Base-by-base conservation (phyloP, 2,113 vertebrate species). In the Poeciliopsis turrubarensis region DNA sequence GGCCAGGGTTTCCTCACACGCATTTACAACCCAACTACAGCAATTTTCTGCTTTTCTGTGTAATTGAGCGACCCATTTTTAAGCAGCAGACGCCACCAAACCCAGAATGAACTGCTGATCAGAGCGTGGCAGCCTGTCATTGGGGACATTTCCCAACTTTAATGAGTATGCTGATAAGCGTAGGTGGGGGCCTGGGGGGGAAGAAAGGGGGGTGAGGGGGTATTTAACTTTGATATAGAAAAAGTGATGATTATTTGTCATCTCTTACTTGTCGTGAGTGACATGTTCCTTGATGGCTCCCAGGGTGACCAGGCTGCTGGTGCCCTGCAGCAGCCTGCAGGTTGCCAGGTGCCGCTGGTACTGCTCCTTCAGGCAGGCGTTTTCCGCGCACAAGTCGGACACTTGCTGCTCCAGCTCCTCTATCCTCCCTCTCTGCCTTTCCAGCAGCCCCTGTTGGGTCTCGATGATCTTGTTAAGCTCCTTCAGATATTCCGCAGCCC, bases 371-470 rank as follows among this genome's bases (percentile, higher is more conserved):
- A 97, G 93, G 39, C 94, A 87, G 81, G 73, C 94, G 66, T 97
- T 97, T 89, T 97, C 95, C 39, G 91, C 79, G 87, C 95, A 95
- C 92, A 98, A 89, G 86, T 94, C 94, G 75, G 95, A 92, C 94
- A 98, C 96, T 95, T 97, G 96, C 95, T 96, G 95, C 95, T 98
- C 96, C 82, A 97, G 96, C 93, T 97, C 95, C 71, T 96, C 95
- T 67, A 98, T 97, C 75, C 96, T 86, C 27, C 84, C 87, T 88
- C 93, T 94, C 91, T 98, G 97, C 83, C 94, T 93, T 91, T 96
- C 95, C 92, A 98, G 93, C 77, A 96, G 93, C 94, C 95, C 95
- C 94, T 97, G 96, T 93, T 98, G 97, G 65, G 96, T 96, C 91
- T 96, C 96, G 19, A 98, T 97, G 82, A 95, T 95, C 78, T 94